Percentiles rank a stretch among this genome's conserved stretches.
Evolutionary conservation across 2,797 vertebrate species (phyloP).

Genomic region (Cynodonichthys magdalenae): DNA sequence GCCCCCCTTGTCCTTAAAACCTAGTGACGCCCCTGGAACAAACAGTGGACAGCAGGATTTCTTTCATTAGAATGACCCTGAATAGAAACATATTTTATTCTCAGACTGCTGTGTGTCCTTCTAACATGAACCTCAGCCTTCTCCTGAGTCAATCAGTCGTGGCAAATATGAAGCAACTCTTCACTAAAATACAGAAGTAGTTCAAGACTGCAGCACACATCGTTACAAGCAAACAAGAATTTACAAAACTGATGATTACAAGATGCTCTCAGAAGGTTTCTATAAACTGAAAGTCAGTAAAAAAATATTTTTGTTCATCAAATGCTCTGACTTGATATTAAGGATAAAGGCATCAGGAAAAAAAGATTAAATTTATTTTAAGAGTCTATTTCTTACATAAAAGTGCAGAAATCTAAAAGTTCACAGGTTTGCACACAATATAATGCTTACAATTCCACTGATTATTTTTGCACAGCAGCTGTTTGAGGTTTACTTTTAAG

Average conservation of each 20-base stretch:
- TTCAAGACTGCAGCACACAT: not conserved
- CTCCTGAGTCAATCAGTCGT: slow-evolving; percentile 9
- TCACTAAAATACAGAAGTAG: slow-evolving; percentile 2
- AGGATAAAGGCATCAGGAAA: no score
- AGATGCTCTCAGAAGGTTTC: not conserved
- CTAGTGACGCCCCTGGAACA: no score
- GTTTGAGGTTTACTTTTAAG: no score
- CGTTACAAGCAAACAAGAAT: not conserved
- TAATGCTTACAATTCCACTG: no score
- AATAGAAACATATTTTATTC: not conserved
- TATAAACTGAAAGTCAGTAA: not conserved
- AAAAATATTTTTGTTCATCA: not conserved
- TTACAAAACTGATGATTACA: slow-evolving; percentile 3
- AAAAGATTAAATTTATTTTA: no score
- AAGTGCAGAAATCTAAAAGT: no score
- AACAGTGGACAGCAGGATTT: not conserved
- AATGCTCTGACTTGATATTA: no score
- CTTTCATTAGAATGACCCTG: not conserved
- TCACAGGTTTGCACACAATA: no score
- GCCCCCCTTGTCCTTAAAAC: no score
- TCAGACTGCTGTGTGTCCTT: slow-evolving; percentile 7
- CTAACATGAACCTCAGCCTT: slow-evolving; percentile 8
- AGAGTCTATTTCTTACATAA: no score
- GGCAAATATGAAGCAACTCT: not conserved
- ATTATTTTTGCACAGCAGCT: no score